Evolutionary conservation across 2,888 invertebrate species (phyloP), one percentile per base, ranked within the genome.

Genomic region (Conus canariensis): DNA sequence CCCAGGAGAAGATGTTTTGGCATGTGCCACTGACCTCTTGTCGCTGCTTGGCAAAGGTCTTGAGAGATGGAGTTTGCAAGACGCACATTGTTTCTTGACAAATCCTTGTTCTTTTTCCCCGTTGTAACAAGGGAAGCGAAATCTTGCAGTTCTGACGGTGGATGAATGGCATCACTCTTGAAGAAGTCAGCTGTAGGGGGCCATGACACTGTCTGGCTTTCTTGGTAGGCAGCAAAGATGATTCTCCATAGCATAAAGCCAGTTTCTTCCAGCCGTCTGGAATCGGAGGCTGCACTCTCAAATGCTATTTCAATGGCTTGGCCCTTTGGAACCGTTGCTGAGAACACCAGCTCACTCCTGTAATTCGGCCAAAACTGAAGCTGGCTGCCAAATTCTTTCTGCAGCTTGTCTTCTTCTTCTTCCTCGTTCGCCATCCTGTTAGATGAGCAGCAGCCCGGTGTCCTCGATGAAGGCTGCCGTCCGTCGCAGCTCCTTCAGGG

Each of bases 231-330:
- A 70, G 59, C 70, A 5, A n/a, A 83, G 45, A 77, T 90, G 77
- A 67, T 45, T 88, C 5, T 5, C 0, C 25, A 82, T 10, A 77
- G 16, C 6, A 92, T 91, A 82, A 92, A 60, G 1, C 92, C 91
- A 2, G 90, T 22, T 70, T 92, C 92, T 30, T 88, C 16, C 60
- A 92, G 80, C 3, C 88, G 90, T 22, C 80, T 82, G 30, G 90
- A 88, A 25, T 92, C 91, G 0, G 91, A 91, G 12, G 92, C 59
- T 59, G 91, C 92, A 56, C 89, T 25, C 67, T 91, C 92, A 91
- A 92, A 92, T 14, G 92, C 92, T 30, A 9, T 83, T 88, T 91
- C 92, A 22, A 92, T 80, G 19, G 92, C 92, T n/a, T 80, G 59
- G 1, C 91, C 91, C 9, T 12, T 64, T 88, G 91, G 74, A 86